phyloP scores from a whole-genome alignment of 2,113 vertebrate species.

The Bos taurus region DNA sequence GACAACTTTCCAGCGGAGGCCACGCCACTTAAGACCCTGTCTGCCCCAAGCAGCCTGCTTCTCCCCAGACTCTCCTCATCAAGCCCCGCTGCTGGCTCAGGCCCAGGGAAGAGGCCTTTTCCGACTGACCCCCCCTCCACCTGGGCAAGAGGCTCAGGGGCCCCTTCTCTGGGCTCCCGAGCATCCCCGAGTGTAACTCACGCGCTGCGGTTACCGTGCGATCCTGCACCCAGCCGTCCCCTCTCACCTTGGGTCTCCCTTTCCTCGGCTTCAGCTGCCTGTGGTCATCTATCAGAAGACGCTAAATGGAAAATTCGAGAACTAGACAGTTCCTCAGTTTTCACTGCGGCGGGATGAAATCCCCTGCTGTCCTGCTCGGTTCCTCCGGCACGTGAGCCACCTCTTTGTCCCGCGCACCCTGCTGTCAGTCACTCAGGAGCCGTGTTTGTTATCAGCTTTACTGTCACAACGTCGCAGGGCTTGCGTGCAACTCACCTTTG shows the following conservation, averaged over 20 bases:
- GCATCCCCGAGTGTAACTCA: accelerated
- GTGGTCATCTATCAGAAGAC: not conserved
- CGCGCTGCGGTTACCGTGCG: accelerated
- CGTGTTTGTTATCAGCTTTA: not conserved
- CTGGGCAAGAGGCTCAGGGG: not conserved
- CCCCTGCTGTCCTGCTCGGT: not conserved
- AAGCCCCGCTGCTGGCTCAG: accelerated
- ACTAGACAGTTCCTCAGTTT: not conserved
- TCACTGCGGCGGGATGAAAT: accelerated
- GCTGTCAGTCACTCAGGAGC: not conserved
- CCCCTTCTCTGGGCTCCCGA: not conserved
- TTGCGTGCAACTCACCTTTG: not conserved
- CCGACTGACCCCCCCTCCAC: no score
- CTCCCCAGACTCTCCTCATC: not conserved
- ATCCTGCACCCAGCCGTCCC: not conserved
- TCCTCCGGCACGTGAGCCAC: not conserved
- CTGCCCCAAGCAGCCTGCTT: not conserved
- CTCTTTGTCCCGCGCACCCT: accelerated
- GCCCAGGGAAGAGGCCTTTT: not conserved
- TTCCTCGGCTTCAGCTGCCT: not conserved
- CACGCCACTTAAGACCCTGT: accelerated
- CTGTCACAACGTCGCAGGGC: accelerated
- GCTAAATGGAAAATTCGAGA: not conserved
- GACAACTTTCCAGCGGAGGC: no score
- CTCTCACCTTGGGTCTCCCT: not conserved